Evolutionary conservation across 2,113 vertebrate species (phyloP), one percentile per base, ranked within the genome.

Genomic region (Phalacrocorax carbo): DNA sequence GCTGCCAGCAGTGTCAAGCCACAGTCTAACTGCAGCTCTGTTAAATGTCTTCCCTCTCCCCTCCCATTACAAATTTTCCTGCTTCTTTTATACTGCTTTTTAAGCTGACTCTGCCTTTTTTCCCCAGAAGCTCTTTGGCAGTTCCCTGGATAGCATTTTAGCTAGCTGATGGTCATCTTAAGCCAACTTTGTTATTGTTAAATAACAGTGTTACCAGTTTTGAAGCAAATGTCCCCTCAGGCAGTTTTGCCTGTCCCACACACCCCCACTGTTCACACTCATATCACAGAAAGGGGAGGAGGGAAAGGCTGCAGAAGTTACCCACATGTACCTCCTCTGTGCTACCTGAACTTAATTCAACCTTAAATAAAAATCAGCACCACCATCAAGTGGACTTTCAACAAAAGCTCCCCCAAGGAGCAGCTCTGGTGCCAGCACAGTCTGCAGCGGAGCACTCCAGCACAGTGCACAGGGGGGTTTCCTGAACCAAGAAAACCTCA

Each of bases 401-500:
- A n/a, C 48, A 51, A 62, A 46, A 60, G 17, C 15, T 61, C 29
- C 9, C 20, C 11, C 0, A 1, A 87, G 32, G 3, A 78, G 12
- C 20, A 44, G 32, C 21, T 60, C 73, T 3, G 1, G 36, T 20
- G 26, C 44, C 1, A 5, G 21, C 22, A 38, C 1, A 9, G 27
- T 34, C 21, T 6, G 3, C 70, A 66, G n/a, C 2, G 1, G 8
- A 76, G 23, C 1, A 13, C 32, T 58, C 54, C 5, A 51, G 46
- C 5, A 0, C 1, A 1, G n/a, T 25, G 21, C 29, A 40, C n/a
- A 11, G 26, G 4, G 7, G 19, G 5, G 4, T 32, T 38, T 49
- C 48, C 58, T 25, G 58, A 79, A 40, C 4, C 9, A 4, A 27
- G 46, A 9, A 30, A 40, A 64, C 17, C 36, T 42, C 36, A 5